Evolutionary conservation across 2,888 invertebrate genomes (phyloP), one percentile per base, ranked within the genome.

Genomic region (Agrilus cyanescens): DNA sequence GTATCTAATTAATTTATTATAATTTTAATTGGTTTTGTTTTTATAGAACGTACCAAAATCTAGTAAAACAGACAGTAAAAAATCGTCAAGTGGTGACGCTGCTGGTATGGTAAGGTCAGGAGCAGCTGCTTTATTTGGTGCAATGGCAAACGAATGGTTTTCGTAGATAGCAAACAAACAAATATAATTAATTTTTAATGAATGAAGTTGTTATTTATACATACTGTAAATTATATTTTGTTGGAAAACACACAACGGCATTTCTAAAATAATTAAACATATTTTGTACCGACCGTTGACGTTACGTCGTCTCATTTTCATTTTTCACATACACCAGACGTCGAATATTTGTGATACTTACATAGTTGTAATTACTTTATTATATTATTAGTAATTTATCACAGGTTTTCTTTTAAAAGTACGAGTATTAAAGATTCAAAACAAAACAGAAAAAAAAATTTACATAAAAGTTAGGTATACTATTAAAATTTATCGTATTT

Each of bases 111-210:
- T 58, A 36, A 76, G 83, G 50, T 83, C 85, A 12, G 80, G 85
- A 12, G 85, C 85, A 1, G 82, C 84, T 0, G 82, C 86, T 0
- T 80, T 87, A 66, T 86, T 87, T 62, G 85, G 81, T 41, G 82
- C 81, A 3, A 82, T 86, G 78, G 81, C 85, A 6, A 80, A 82
- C 8, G 86, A 87, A 62, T 87, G 86, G 86, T 87, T 87, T 59
- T 67, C 65, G 52, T 66, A 66, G 25, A 10, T 25, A 25, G 10
- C 25, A 25, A 25, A 20, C 20, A 58, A 57, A 53, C 32, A 13
- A n/a, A 25, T 18, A 15, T 43, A 16, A 43, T 45, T 39, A 32
- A 5, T 20, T 20, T 20, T 20, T 20, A 20, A 20, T 20, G 20
- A 20, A 20, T 20, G 20, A 4, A 20, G 5, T 20, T 20, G 20